Percentiles rank a stretch among this genome's conserved stretches.
Evolutionary conservation across 1,140 invertebrate species (phyloP).

Genomic region (Doryteuthis pealeii): DNA sequence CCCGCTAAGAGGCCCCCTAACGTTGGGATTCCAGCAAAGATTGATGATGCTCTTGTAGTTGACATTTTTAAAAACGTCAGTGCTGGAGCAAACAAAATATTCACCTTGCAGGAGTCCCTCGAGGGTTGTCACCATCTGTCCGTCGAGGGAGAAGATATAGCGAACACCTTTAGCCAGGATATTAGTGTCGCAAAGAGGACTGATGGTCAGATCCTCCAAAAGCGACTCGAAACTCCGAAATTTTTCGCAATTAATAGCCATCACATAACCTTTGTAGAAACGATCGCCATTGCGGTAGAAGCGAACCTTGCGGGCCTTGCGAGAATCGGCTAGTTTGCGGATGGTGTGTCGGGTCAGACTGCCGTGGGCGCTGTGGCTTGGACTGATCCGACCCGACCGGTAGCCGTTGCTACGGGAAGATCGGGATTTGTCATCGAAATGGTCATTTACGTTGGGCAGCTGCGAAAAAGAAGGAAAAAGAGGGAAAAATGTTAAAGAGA

Average conservation of each 20-base stretch:
- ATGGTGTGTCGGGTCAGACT: constrained; percentile 44
- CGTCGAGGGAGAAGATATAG: constrained; percentile 83
- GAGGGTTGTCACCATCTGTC: constrained; percentile 69
- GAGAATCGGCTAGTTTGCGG: constrained; percentile 48
- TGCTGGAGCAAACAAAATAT: constrained; percentile 88
- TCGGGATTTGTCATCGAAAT: neutral
- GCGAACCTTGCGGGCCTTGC: constrained; percentile 83
- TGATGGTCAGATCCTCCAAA: constrained; percentile 78
- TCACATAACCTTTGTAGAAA: constrained; percentile 86
- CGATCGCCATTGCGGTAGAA: constrained; percentile 96
- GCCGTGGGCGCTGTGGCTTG: constrained; percentile 56
- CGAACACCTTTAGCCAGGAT: constrained; percentile 84
- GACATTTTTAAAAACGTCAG: constrained; percentile 83
- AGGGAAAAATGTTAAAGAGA: no score
- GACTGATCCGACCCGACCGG: constrained; percentile 39
- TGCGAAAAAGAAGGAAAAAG: neutral
- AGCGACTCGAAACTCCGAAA: constrained; percentile 88
- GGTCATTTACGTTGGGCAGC: neutral
- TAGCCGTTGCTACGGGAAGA: constrained; percentile 1
- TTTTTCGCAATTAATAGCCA: constrained; percentile 83
- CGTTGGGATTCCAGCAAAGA: constrained; percentile 49
- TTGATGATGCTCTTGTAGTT: constrained; percentile 69
- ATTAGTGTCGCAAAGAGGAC: constrained; percentile 55
- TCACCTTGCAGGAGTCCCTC: constrained; percentile 86
- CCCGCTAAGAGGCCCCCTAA: constrained; percentile 20